Evolutionary conservation across 2,113 vertebrate species (phyloP).

Genomic region (Megaceryle torquata): DNA sequence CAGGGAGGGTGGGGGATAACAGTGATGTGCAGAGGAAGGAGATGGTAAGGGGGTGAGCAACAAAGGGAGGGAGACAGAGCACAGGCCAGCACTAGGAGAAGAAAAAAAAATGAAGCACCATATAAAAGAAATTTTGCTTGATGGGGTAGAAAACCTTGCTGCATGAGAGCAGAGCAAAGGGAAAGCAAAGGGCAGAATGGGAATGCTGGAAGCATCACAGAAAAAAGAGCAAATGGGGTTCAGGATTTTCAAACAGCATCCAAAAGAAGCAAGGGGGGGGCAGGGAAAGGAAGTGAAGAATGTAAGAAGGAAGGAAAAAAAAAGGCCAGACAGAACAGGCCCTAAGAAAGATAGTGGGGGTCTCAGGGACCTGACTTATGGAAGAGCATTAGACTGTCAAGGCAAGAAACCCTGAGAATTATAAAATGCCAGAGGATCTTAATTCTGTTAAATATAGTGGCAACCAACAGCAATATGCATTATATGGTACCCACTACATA

Average conservation of each 20-base stretch:
- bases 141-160: neutral
- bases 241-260: neutral
- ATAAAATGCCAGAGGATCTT: neutral
- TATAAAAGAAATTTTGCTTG: neutral
- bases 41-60: neutral
- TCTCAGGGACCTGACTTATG: neutral
- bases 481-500: neutral
- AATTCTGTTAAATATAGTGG: neutral
- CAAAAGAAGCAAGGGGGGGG: neutral
- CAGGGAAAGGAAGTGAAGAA: neutral
- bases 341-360: neutral
- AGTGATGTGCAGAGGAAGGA: neutral
- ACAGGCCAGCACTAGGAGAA: neutral
- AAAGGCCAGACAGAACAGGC: neutral
- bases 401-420: neutral
- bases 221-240: neutral
- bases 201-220: neutral
- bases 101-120: neutral
- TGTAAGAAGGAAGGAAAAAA: neutral
- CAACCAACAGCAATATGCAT: neutral
- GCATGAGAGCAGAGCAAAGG: neutral
- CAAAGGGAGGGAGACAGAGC: accelerated
- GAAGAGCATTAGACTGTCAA: neutral
- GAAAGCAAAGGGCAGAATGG: neutral
- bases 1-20: neutral